Percentiles rank a stretch among this genome's conserved stretches.
phyloP scores from a whole-genome alignment of 92 coral and sea anemone genomes.

The Palythoa heliodiscus region DNA sequence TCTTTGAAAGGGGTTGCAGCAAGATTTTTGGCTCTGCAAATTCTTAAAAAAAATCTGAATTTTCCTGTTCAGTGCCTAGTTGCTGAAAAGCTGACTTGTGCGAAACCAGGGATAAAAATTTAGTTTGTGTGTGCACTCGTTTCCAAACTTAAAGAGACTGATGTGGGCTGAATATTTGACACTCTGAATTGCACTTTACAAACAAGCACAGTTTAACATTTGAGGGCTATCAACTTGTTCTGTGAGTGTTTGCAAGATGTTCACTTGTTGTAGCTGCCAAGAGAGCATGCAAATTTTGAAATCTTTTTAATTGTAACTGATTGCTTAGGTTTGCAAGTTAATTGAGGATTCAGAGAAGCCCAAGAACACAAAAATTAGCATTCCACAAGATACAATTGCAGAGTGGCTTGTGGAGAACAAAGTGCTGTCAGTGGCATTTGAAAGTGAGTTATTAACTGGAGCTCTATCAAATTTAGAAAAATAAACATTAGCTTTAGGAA shows the following conservation, averaged over 20 bases:
- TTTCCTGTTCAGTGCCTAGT: too few species aligned
- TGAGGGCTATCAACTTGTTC: not conserved
- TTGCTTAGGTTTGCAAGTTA: slow-evolving; percentile 72
- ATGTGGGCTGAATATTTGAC: too few species aligned
- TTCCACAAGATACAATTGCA: slow-evolving; percentile 79
- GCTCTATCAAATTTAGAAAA: not conserved
- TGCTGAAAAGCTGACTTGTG: too few species aligned
- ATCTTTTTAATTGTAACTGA: not conserved
- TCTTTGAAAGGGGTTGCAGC: too few species aligned
- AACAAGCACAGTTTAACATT: too few species aligned
- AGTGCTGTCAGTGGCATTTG: slow-evolving; percentile 89
- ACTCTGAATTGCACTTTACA: too few species aligned
- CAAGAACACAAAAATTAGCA: slow-evolving; percentile 67
- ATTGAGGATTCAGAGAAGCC: slow-evolving; percentile 85
- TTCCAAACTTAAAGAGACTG: too few species aligned
- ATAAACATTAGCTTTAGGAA: not conserved
- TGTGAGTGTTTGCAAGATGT: too few species aligned
- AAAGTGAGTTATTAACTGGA: slow-evolving; percentile 58
- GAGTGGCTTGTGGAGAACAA: slow-evolving; percentile 88
- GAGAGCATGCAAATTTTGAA: not conserved
- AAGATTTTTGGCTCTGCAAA: too few species aligned
- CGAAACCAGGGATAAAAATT: too few species aligned
- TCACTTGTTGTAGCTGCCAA: not conserved
- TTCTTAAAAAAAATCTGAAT: too few species aligned
- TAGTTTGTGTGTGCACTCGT: too few species aligned